Evolutionary conservation across 2,113 vertebrate species (phyloP).

Genomic region (Petromus typicus): DNA sequence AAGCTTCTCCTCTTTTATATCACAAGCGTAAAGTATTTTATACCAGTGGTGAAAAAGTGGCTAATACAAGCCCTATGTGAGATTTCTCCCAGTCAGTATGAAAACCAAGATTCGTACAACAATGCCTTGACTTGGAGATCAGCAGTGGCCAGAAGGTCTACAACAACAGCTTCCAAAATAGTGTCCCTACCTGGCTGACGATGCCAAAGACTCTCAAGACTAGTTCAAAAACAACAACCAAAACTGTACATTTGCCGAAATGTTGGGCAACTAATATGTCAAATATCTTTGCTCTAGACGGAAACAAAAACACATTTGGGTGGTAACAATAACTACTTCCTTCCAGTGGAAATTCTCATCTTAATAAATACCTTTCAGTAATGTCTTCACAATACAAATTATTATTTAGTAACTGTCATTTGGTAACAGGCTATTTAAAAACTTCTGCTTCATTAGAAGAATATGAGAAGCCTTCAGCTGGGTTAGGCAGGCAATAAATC

Average conservation of each 20-base stretch:
- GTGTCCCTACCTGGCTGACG: background rate
- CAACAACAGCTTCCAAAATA: background rate
- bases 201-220: background rate
- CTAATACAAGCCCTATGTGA: background rate
- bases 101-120: slow-evolving; percentile 41
- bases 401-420: slow-evolving; percentile 57
- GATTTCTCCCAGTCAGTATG: background rate
- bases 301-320: slow-evolving; percentile 53
- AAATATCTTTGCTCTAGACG: slow-evolving; percentile 24
- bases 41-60: background rate
- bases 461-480: slow-evolving; percentile 17
- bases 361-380: slow-evolving; percentile 54
- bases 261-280: background rate
- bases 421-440: slow-evolving; percentile 64
- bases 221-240: slow-evolving; percentile 24
- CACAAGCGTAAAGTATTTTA: background rate
- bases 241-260: slow-evolving; percentile 22
- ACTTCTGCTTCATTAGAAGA: background rate
- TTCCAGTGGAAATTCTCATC: background rate
- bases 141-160: background rate
- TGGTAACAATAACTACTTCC: slow-evolving; percentile 33
- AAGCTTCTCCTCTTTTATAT: background rate
- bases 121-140: background rate
- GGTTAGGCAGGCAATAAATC: background rate
- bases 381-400: slow-evolving; percentile 59